Evolutionary conservation across 2,113 vertebrate genomes (phyloP).

Genomic region (Perca fluviatilis): DNA sequence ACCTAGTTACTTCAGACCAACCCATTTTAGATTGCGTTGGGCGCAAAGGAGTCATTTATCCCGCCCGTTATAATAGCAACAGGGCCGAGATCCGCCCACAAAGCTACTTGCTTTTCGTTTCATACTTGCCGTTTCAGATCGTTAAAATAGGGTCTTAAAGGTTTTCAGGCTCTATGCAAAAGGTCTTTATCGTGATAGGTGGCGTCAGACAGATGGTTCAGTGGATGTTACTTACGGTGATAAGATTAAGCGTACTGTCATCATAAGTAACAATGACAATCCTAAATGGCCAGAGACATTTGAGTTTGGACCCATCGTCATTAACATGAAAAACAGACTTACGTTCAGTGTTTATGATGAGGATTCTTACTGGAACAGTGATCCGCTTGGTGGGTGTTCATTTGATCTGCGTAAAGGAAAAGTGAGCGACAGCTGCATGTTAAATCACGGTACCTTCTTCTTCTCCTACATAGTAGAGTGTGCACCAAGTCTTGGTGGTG

Average conservation of each 20-base stretch:
- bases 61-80: no score
- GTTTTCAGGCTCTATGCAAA: constrained; percentile 65
- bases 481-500: constrained; percentile 75
- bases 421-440: constrained; percentile 30
- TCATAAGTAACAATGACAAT: constrained; percentile 72
- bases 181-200: constrained; percentile 69
- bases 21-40: no score
- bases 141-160: no score
- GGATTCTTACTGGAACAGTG: constrained; percentile 70
- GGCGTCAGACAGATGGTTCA: constrained; percentile 64
- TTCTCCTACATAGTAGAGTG: constrained; percentile 74
- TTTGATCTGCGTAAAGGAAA: constrained; percentile 8
- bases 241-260: constrained; percentile 1
- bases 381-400: constrained; percentile 78
- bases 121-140: no score
- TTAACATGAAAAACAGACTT: constrained; percentile 53
- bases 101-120: no score
- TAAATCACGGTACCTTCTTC: constrained; percentile 72
- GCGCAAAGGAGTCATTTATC: no score
- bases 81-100: no score
- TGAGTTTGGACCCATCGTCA: constrained; percentile 67
- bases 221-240: constrained; percentile 67
- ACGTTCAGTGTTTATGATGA: constrained; percentile 80
- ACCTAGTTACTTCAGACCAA: no score
- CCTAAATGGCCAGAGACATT: constrained; percentile 71